These are phyloP conservation scores for Hirundo rustica DNA, from an alignment of 2,797 vertebrate species.

Conservation along the genomic window DNA sequence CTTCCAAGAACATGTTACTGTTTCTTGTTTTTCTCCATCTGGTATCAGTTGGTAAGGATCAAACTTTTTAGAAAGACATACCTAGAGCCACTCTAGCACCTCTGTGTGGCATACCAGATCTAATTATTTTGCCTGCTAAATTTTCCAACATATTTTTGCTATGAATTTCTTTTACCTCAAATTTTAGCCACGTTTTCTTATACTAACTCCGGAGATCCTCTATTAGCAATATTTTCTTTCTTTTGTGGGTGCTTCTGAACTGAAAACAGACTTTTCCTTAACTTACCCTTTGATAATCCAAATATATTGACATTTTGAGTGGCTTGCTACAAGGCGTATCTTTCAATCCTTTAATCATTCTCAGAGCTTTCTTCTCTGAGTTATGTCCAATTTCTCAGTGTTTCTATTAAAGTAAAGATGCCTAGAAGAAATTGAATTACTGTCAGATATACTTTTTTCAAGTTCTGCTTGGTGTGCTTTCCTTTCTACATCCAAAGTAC, in stretches of 20 bases:
- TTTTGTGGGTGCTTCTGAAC: not conserved
- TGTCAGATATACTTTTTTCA: not conserved
- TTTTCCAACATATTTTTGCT: not conserved
- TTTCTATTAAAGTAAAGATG: not conserved
- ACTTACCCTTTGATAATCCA: constrained; percentile 5
- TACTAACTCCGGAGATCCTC: not conserved
- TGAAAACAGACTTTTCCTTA: not conserved
- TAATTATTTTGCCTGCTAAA: not conserved
- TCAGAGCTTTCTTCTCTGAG: constrained; percentile 8
- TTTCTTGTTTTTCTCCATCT: not conserved
- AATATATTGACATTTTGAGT: constrained; percentile 26
- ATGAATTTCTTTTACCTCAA: not conserved
- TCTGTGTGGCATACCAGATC: not conserved
- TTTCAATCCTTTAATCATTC: constrained; percentile 29
- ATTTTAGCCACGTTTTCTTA: not conserved
- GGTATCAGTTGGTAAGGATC: not conserved
- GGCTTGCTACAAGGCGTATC: not conserved
- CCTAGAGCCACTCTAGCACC: not conserved
- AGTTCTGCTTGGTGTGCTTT: not conserved
- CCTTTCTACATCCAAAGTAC: not conserved
- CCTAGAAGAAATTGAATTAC: not conserved
- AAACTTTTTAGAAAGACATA: not conserved
- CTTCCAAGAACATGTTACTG: not conserved
- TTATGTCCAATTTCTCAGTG: not conserved
- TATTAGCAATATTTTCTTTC: not conserved